phyloP scores from a whole-genome alignment of 1,140 invertebrate genomes.

The Phenacoccus solenopsis region DNA sequence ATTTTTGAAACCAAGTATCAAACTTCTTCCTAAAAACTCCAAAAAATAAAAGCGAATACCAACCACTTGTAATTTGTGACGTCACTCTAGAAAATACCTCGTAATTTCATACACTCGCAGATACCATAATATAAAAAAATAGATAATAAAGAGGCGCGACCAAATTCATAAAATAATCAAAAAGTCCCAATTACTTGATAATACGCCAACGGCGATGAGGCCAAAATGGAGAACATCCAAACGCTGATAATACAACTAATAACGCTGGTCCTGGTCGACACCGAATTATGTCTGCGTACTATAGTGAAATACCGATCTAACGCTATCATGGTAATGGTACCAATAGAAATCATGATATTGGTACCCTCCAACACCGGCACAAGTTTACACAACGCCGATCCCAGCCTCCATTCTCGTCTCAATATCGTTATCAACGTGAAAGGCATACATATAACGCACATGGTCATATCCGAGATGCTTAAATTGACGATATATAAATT shows the following conservation, averaged over 20 bases:
- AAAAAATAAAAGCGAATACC: too few relatives aligned
- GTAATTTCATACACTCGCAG: too few relatives aligned
- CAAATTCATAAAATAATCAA: too few relatives aligned
- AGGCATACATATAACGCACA: slow-evolving; percentile 44
- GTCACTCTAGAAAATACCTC: too few relatives aligned
- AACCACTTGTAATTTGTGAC: too few relatives aligned
- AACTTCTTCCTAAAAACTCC: too few relatives aligned
- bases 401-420: slow-evolving; percentile 33
- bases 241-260: slow-evolving; percentile 35
- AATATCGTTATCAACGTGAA: slow-evolving; percentile 40
- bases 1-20: too few relatives aligned
- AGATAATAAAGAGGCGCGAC: too few relatives aligned
- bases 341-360: slow-evolving; percentile 47
- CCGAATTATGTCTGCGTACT: slow-evolving; percentile 34
- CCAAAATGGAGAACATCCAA: slow-evolving; percentile 41
- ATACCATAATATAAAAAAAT: too few relatives aligned
- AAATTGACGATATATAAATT: slow-evolving; percentile 50
- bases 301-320: slow-evolving; percentile 42
- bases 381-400: slow-evolving; percentile 41
- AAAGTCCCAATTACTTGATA: slow-evolving; percentile 23
- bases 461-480: slow-evolving; percentile 42
- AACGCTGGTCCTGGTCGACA: slow-evolving; percentile 23
- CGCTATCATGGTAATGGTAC: slow-evolving; percentile 47
- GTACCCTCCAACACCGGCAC: slow-evolving; percentile 40
- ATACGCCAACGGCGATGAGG: slow-evolving; percentile 34